Conservation (phyloP, 2,797 vertebrate species). For the Chloroceryle amazona region DNA sequence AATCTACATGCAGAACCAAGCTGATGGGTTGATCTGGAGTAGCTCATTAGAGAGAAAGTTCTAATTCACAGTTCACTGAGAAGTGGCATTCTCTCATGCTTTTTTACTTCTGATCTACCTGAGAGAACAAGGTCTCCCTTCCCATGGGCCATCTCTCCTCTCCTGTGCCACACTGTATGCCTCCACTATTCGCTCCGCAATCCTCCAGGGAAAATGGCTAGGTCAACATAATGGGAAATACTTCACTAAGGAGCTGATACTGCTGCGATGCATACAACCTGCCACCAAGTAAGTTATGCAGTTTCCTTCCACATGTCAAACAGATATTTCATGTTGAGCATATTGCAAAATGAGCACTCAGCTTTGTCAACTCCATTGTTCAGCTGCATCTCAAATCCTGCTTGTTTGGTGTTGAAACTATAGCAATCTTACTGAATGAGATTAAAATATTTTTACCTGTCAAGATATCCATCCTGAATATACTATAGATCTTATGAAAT, state of each 20-base stretch:
- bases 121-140: not conserved
- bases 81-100: not conserved
- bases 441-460: not conserved
- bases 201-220: not conserved
- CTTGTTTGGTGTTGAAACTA: not conserved
- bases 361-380: not conserved
- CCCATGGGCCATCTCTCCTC: not conserved
- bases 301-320: not conserved
- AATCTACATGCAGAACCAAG: not conserved
- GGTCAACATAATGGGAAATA: not conserved
- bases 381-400: not conserved
- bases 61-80: not conserved
- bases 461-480: not conserved
- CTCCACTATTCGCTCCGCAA: not conserved
- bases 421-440: not conserved
- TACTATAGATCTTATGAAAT: not conserved
- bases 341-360: not conserved
- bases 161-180: not conserved
- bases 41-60: not conserved
- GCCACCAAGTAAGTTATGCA: not conserved
- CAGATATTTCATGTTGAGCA: not conserved
- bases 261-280: not conserved
- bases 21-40: not conserved
- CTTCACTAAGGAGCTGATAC: not conserved
- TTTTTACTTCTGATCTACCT: not conserved